Base-by-base conservation (phyloP, 2,113 vertebrate species). In the Gadus chalcogrammus region DNA sequence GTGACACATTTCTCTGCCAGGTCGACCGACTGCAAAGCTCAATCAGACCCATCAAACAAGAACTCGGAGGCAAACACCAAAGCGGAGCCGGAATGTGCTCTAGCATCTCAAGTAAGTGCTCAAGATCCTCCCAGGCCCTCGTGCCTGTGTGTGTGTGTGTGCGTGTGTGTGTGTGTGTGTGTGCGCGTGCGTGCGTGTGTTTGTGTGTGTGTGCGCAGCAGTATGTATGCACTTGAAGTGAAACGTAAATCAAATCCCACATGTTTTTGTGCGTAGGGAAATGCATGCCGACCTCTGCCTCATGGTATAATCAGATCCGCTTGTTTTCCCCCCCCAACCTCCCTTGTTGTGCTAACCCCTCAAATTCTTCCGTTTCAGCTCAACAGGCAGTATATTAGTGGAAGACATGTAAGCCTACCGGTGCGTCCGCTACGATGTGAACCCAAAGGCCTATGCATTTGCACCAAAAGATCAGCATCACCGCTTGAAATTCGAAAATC, bases 21-120 rank as follows among this genome's bases (percentile, higher is more conserved):
- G 96, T 94, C 94, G 65, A 90, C 94, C 71, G 96, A 99, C 80
- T 93, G 92, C 80, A 95, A 93, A 85, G 90, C 90, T 27, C 94
- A 94, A 67, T 83, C 91, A 59, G 96, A 98, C 75, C 83, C 92
- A 67, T 74, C 84, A 1, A 85, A 89, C 77, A 97, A 94, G 87
- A 93, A 90, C 73, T 84, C 90, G 64, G 96, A 97, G 71, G 80
- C 88, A 27, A 93, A 95, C 78, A 90, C 92, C 24, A 86, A 92
- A 66, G 91, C 91, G 1, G 96, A 98, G 65, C 80, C 94, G 64
- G 97, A 98, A 79, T 88, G 93, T 69, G 91, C 91, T 28, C 88
- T 95, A 61, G 85, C 93, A 71, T 77, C 91, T 85, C 96, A 98
- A 94, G 96, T 98, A 94, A 95, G 87, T 75, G 42, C 66, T 76